Conservation (phyloP, 2,888 invertebrate genomes). For the Tricholauxania praeusta region DNA sequence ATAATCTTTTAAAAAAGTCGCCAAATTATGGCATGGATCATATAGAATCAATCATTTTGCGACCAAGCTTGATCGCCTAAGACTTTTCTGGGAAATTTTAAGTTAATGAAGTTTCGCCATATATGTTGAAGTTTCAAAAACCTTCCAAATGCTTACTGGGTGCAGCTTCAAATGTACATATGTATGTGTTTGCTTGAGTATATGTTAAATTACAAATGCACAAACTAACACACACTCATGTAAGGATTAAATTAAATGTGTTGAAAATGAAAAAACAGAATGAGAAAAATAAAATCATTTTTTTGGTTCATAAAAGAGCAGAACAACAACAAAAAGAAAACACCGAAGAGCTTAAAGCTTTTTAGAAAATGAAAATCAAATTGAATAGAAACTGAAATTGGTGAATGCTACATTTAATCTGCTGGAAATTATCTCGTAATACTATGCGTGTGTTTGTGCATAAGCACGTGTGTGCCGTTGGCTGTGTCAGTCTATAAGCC, state of each 20-base stretch:
- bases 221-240: neutral
- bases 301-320: neutral
- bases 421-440: constrained; percentile 28
- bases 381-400: constrained; percentile 44
- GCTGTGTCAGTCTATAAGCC: neutral
- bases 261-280: constrained; percentile 31
- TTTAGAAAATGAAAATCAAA: constrained; percentile 50
- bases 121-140: too few relatives aligned
- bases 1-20: too few relatives aligned
- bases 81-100: too few relatives aligned
- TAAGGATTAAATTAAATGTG: constrained; percentile 20
- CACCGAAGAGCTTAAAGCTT: constrained; percentile 44
- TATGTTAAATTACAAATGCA: neutral
- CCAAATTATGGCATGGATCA: too few relatives aligned
- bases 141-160: too few relatives aligned
- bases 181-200: too few relatives aligned
- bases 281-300: constrained; percentile 21
- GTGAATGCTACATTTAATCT: constrained; percentile 25
- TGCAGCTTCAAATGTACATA: too few relatives aligned
- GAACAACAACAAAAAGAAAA: neutral
- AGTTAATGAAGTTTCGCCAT: too few relatives aligned
- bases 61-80: too few relatives aligned
- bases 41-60: too few relatives aligned
- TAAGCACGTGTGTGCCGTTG: neutral
- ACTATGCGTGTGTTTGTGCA: neutral